Conservation (phyloP, 2,797 vertebrate species). For the Acestrorhynchus altus region DNA sequence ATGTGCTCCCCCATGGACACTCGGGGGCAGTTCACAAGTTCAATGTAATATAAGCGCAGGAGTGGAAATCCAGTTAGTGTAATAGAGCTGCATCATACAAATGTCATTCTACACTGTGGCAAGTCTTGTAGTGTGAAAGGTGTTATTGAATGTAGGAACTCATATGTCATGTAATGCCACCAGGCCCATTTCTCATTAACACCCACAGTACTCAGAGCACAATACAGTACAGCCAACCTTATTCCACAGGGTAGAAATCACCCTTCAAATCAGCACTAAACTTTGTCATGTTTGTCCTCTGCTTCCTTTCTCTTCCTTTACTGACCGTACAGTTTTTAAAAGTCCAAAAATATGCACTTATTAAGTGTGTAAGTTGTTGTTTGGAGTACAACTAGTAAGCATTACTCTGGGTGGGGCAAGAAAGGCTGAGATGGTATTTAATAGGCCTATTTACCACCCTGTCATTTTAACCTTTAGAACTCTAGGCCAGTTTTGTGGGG, state of each 20-base stretch:
- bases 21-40: slow-evolving; percentile 18
- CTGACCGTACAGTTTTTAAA: too few relatives aligned
- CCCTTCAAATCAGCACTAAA: background rate
- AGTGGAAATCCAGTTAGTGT: slow-evolving; percentile 6
- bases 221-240: background rate
- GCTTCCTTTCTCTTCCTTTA: too few relatives aligned
- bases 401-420: too few relatives aligned
- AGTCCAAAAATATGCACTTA: too few relatives aligned
- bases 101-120: slow-evolving; percentile 1
- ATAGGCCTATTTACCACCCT: too few relatives aligned
- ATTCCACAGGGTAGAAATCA: background rate
- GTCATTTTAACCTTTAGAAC: too few relatives aligned
- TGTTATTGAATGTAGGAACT: slow-evolving; percentile 14
- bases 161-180: slow-evolving; percentile 6
- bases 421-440: too few relatives aligned
- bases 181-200: slow-evolving; percentile 13
- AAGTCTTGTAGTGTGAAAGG: background rate
- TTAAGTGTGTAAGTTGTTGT: too few relatives aligned
- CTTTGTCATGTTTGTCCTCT: background rate
- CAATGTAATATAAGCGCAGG: slow-evolving; percentile 12
- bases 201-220: background rate
- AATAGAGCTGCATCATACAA: slow-evolving; percentile 15
- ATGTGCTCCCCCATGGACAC: background rate
- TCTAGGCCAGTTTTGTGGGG: too few relatives aligned
- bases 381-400: too few relatives aligned